Evolutionary conservation across 2,888 invertebrate genomes (phyloP).

Genomic region (Lasius platythorax): DNA sequence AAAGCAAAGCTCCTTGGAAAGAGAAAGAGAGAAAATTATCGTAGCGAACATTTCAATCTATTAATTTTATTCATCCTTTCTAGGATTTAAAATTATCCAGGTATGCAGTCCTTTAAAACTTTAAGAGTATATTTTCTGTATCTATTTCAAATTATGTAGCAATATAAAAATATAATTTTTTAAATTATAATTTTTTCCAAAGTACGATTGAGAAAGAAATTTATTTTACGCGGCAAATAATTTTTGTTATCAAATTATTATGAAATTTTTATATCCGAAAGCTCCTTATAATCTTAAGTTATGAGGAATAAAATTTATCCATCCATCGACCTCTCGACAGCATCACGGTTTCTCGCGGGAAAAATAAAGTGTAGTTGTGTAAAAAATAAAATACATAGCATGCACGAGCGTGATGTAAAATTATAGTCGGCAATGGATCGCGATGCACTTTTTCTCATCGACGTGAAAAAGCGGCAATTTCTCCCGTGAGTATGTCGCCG

Average conservation of each 20-base stretch:
- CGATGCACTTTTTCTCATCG: background rate
- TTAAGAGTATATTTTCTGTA: background rate
- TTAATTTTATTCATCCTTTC: background rate
- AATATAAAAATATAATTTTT: background rate
- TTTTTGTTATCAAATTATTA: background rate
- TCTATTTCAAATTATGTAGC: background rate
- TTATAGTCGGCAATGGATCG: background rate
- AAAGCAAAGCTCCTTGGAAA: background rate
- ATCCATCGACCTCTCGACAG: background rate
- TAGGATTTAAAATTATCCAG: background rate
- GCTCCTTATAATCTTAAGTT: background rate
- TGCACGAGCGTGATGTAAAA: background rate
- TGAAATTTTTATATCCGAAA: background rate
- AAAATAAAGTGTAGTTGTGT: conserved; percentile 12
- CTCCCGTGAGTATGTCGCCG: background rate
- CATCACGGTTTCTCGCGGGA: background rate
- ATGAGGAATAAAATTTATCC: background rate
- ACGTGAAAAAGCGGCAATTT: conserved; percentile 25
- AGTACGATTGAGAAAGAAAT: background rate
- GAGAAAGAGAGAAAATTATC: background rate
- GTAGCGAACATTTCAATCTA: background rate
- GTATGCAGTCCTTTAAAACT: background rate
- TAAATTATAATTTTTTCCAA: background rate
- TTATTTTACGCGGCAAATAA: background rate
- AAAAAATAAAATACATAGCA: conserved; percentile 14